Conservation (phyloP, 1,140 invertebrate genomes). For the Sipha flava region DNA sequence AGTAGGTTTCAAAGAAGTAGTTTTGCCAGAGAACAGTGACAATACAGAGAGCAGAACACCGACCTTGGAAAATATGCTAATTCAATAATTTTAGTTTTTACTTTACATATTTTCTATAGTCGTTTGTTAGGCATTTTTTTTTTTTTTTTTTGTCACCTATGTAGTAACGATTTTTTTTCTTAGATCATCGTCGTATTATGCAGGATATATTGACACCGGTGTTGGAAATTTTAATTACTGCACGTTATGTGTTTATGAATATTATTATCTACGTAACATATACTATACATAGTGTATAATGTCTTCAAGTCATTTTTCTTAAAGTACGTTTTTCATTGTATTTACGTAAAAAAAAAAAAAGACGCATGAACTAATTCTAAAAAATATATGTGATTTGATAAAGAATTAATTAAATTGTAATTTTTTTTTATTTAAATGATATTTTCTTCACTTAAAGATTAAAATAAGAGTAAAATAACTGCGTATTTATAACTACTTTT, state of each 20-base stretch:
- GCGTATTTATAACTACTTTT: too few relatives aligned
- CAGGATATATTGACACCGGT: not conserved
- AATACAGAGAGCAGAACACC: not conserved
- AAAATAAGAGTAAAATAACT: too few relatives aligned
- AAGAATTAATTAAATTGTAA: too few relatives aligned
- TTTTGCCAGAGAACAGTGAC: not conserved
- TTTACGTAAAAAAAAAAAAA: too few relatives aligned
- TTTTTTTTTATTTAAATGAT: too few relatives aligned
- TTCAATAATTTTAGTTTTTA: not conserved
- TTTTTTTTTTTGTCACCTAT: not conserved
- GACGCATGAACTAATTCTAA: too few relatives aligned
- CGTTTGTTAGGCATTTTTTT: not conserved
- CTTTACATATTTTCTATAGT: not conserved
- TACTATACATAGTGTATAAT: too few relatives aligned
- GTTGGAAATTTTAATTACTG: not conserved
- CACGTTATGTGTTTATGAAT: not conserved
- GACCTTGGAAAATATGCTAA: not conserved
- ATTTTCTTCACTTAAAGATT: too few relatives aligned
- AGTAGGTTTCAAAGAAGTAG: not conserved
- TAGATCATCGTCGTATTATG: not conserved
- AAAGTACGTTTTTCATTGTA: not conserved
- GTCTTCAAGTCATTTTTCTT: not conserved
- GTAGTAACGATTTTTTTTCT: not conserved
- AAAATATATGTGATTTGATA: too few relatives aligned
- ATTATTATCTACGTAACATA: not conserved